These are phyloP conservation scores for Lysandra coridon DNA, from an alignment of 2,888 invertebrate species.

Conservation along the genomic window DNA sequence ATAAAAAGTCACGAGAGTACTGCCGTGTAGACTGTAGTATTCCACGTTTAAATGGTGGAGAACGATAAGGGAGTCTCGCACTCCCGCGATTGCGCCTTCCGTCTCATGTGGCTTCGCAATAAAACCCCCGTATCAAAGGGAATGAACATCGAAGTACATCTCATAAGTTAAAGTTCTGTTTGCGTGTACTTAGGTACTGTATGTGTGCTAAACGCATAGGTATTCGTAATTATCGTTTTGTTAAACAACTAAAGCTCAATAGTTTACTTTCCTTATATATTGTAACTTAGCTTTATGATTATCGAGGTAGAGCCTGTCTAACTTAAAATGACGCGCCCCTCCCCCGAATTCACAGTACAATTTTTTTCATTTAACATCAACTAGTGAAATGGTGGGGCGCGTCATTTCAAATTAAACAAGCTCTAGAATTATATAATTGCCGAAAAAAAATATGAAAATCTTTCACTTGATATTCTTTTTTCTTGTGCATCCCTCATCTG, in stretches of 20 bases:
- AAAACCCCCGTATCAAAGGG: slow-evolving; percentile 24
- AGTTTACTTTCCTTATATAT: too few relatives aligned
- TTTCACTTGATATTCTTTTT: not conserved
- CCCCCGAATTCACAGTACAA: too few relatives aligned
- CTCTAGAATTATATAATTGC: not conserved
- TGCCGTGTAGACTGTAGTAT: not conserved
- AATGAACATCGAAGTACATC: slow-evolving; percentile 25
- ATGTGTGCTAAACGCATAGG: not conserved
- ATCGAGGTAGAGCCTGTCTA: not conserved
- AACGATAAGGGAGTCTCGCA: slow-evolving; percentile 25
- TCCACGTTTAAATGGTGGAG: slow-evolving; percentile 3
- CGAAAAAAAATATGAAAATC: not conserved
- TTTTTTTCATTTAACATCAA: too few relatives aligned
- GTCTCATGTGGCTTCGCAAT: slow-evolving; percentile 26
- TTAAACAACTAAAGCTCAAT: too few relatives aligned
- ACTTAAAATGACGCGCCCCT: too few relatives aligned
- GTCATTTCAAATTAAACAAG: too few relatives aligned
- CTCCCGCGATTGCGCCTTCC: slow-evolving; percentile 29
- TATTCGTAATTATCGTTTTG: not conserved
- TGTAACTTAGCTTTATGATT: not conserved
- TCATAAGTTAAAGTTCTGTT: slow-evolving; percentile 11
- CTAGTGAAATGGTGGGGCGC: too few relatives aligned
- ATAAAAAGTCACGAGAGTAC: not conserved
- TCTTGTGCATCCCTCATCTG: not conserved
- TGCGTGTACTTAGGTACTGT: not conserved